phyloP scores from a whole-genome alignment of 1,140 invertebrate species.

The Plutomurus gul region DNA sequence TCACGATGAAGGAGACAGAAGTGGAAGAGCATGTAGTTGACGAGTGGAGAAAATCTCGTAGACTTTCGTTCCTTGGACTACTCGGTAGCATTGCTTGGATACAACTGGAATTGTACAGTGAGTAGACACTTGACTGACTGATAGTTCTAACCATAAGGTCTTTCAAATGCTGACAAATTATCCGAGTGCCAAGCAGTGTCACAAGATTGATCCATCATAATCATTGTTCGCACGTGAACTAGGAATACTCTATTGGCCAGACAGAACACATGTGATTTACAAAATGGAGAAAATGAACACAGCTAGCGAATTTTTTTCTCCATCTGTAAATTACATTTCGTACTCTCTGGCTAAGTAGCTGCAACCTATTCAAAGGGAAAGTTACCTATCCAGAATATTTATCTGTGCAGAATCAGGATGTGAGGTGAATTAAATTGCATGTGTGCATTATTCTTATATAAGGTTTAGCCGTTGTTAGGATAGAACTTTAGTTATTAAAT shows the following conservation, averaged over 20 bases:
- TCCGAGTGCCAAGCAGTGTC: not conserved
- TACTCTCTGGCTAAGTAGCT: not conserved
- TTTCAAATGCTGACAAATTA: slow-evolving; percentile 15
- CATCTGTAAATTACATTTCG: not conserved
- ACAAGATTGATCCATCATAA: slow-evolving; percentile 24
- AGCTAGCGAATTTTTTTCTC: not conserved
- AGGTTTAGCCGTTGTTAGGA: too few relatives aligned
- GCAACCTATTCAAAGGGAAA: too few relatives aligned
- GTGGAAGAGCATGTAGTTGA: slow-evolving; percentile 8
- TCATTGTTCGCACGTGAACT: slow-evolving; percentile 8
- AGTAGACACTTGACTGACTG: too few relatives aligned
- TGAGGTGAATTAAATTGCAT: too few relatives aligned
- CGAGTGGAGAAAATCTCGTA: not conserved
- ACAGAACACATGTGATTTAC: not conserved
- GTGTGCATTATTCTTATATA: too few relatives aligned
- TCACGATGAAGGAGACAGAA: not conserved
- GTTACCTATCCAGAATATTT: too few relatives aligned
- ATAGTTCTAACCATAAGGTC: not conserved
- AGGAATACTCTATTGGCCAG: not conserved
- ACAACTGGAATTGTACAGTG: too few relatives aligned
- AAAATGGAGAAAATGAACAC: not conserved
- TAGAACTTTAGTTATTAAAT: too few relatives aligned
- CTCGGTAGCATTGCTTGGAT: not conserved
- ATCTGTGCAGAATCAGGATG: too few relatives aligned
- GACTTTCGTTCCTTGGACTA: not conserved